Evolutionary conservation across 2,888 invertebrate species (phyloP).

Genomic region (Protodeltote pygarga): DNA sequence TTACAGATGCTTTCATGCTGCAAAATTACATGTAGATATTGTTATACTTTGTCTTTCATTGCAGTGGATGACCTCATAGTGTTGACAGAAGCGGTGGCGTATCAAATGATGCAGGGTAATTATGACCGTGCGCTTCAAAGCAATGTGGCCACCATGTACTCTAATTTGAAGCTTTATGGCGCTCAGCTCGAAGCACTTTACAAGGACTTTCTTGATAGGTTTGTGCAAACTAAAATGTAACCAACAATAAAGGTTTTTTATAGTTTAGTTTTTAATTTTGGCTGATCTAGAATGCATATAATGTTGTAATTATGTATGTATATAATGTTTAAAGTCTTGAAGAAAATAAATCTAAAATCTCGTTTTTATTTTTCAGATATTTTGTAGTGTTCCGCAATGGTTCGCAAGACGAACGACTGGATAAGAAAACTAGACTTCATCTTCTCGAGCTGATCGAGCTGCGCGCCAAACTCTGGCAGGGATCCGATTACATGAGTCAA

Average conservation of each 20-base stretch:
- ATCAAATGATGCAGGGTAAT: constrained; percentile 91
- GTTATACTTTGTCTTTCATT: constrained; percentile 55
- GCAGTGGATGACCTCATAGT: constrained; percentile 93
- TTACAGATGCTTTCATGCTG: neutral
- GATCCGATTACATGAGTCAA: constrained; percentile 93
- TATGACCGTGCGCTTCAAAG: constrained; percentile 90
- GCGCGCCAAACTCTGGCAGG: constrained; percentile 96
- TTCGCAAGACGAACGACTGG: constrained; percentile 94
- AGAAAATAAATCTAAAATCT: neutral
- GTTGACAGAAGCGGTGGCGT: constrained; percentile 93
- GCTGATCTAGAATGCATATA: neutral
- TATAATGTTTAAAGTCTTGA: too few relatives aligned
- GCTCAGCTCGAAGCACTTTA: constrained; percentile 93
- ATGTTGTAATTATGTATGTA: neutral
- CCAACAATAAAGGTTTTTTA: too few relatives aligned
- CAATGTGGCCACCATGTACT: constrained; percentile 92
- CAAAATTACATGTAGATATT: too few relatives aligned
- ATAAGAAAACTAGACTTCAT: constrained; percentile 94
- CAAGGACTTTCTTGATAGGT: constrained; percentile 94
- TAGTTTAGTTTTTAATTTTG: too few relatives aligned
- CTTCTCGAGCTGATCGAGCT: constrained; percentile 97
- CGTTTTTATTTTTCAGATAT: constrained; percentile 89
- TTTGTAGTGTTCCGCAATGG: constrained; percentile 96
- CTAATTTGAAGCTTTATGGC: constrained; percentile 93
- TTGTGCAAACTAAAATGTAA: constrained; percentile 24